Evolutionary conservation across 2,888 invertebrate genomes (phyloP), one percentile per base, ranked within the genome.

Genomic region (Mythimna ferrago): DNA sequence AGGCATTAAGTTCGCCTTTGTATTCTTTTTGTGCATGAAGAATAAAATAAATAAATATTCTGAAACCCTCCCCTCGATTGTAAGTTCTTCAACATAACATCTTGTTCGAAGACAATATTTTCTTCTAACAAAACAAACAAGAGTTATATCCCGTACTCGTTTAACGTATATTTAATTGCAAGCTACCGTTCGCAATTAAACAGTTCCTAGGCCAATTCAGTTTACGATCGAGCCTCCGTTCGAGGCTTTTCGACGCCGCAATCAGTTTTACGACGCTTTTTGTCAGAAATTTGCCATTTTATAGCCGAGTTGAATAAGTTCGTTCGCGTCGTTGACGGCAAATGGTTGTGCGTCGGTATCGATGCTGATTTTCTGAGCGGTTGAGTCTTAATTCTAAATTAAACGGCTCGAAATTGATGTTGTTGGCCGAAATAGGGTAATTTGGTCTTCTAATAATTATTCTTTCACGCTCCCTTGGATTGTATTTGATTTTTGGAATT

Each of bases 191-290:
- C 87, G 89, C 91, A 93, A 94, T 94, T 93, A 94, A 93, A 92
- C 93, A 91, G 90, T 92, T 92, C 89, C 92, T 92, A 90, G 91
- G 91, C 91, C 92, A 92, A 94, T 93, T 92, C 88, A 89, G 90
- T 94, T 94, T 94, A 95, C 94, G 94, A 93, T 88, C 86, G 86
- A 89, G 90, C 89, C 89, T 89, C 86, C 86, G 86, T 87, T 89
- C 83, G 85, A 90, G 89, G 92, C 90, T 92, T 92, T 91, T 91
- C 91, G 89, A 91, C 91, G 92, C 92, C 92, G 88, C 94, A 92
- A 92, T 92, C 91, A 91, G 88, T 92, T 94, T 94, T 93, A 94
- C 92, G 93, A 93, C 68, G 92, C 89, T 90, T 93, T 93, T 91
- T 92, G 91, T 87, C 88, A 90, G 91, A 92, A 91, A 91, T 91